These are phyloP conservation scores for Psittacus erithacus DNA, from an alignment of 2,113 vertebrate species.

Conservation along the genomic window DNA sequence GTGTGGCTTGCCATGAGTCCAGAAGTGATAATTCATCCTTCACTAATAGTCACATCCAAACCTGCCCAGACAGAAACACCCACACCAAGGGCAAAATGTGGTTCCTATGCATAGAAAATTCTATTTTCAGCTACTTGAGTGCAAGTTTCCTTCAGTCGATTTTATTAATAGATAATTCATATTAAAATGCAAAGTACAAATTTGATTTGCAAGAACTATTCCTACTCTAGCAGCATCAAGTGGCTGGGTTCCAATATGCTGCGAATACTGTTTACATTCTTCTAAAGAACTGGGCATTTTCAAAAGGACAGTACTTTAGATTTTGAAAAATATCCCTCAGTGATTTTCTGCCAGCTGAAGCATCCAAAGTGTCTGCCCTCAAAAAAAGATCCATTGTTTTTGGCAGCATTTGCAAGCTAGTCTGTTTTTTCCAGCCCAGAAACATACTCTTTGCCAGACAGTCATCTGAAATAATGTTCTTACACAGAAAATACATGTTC, in stretches of 20 bases:
- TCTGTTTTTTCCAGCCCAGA: constrained; percentile 65
- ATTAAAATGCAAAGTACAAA: constrained; percentile 10
- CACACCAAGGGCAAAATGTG: neutral
- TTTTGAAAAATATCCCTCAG: constrained; percentile 43
- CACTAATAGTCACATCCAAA: neutral
- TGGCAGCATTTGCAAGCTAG: constrained; percentile 35
- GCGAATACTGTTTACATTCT: constrained; percentile 27
- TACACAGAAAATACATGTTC: constrained; percentile 60
- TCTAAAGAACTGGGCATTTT: constrained; percentile 30
- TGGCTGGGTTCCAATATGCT: neutral
- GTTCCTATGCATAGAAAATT: constrained; percentile 19
- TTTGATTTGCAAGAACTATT: constrained; percentile 16
- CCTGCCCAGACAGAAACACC: neutral
- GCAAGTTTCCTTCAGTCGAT: neutral
- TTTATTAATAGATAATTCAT: neutral
- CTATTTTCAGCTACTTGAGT: constrained; percentile 13
- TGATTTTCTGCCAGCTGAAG: constrained; percentile 44
- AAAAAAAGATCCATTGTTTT: constrained; percentile 53
- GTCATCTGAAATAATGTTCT: constrained; percentile 63
- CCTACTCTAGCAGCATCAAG: neutral
- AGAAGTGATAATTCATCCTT: constrained; percentile 56
- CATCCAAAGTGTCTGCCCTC: constrained; percentile 51
- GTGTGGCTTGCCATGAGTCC: constrained; percentile 1
- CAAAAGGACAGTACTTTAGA: constrained; percentile 11
- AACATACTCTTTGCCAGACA: constrained; percentile 41